Percentiles rank a stretch among this genome's conserved stretches.
phyloP scores from a whole-genome alignment of 2,888 invertebrate species.

The Anthophora plumipes region DNA sequence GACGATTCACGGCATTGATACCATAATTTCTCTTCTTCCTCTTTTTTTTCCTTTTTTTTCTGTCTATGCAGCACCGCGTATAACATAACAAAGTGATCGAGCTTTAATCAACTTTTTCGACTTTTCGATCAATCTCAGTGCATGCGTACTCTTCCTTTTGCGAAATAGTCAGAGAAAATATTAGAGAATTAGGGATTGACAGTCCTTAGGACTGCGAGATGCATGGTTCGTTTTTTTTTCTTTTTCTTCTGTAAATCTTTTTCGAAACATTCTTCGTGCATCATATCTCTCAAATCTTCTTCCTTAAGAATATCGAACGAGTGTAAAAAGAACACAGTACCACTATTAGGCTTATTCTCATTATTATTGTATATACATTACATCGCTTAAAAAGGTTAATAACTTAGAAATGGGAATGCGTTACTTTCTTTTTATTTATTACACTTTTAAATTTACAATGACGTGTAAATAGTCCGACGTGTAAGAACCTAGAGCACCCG shows the following conservation, averaged over 20 bases:
- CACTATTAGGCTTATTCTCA: neutral
- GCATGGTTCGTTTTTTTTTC: conserved; percentile 27
- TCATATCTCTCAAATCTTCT: neutral
- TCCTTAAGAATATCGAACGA: neutral
- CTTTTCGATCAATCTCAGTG: conserved; percentile 12
- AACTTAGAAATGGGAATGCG: conserved; percentile 27
- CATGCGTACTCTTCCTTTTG: conserved; percentile 26
- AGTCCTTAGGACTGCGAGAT: conserved; percentile 18
- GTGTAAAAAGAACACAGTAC: neutral
- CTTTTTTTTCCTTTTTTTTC: neutral
- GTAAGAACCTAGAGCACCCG: conserved; percentile 29
- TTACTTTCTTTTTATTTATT: neutral
- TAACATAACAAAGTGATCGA: conserved; percentile 34
- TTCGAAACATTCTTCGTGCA: neutral
- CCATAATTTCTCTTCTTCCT: too few species aligned
- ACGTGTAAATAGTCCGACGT: neutral
- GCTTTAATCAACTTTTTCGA: conserved; percentile 32
- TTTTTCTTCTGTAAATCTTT: too few species aligned
- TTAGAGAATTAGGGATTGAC: neutral
- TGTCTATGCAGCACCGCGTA: conserved; percentile 42
- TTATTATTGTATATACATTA: conserved; percentile 1
- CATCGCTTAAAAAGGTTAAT: conserved; percentile 11
- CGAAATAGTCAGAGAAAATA: neutral
- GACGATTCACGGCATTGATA: conserved; percentile 4
- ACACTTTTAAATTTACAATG: neutral